These are phyloP conservation scores for Latrodectus geometricus DNA, from an alignment of 1,140 invertebrate genomes.

Conservation along the genomic window DNA sequence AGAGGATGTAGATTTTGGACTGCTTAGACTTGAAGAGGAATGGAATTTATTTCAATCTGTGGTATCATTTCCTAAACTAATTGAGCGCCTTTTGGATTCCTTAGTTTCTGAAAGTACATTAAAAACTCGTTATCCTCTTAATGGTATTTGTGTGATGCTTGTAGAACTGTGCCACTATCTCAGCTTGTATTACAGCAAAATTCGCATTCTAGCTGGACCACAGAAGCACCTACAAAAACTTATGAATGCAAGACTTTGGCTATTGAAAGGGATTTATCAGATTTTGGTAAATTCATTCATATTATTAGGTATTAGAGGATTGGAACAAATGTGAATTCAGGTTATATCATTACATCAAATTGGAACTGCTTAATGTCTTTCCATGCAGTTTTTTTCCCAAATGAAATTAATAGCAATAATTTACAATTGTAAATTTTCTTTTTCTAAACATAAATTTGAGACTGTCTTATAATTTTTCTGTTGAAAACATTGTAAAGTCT, in stretches of 20 bases:
- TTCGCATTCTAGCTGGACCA: conserved; percentile 28
- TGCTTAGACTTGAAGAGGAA: conserved; percentile 45
- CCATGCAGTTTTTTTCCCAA: too few relatives aligned
- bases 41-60: conserved; percentile 52
- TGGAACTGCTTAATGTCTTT: too few relatives aligned
- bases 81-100: conserved; percentile 9
- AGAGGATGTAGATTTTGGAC: conserved; percentile 23
- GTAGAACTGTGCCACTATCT: conserved; percentile 19
- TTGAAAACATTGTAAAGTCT: too few relatives aligned
- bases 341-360: not conserved
- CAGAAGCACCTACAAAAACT: conserved; percentile 33
- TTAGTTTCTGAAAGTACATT: not conserved
- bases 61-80: conserved; percentile 14
- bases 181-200: conserved; percentile 48
- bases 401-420: too few relatives aligned
- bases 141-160: conserved; percentile 32
- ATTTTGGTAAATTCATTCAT: conserved; percentile 21
- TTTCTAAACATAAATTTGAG: too few relatives aligned
- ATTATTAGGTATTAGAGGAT: conserved; percentile 29
- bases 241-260: conserved; percentile 48
- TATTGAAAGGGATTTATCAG: conserved; percentile 40
- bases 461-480: too few relatives aligned
- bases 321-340: conserved; percentile 22
- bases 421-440: too few relatives aligned
- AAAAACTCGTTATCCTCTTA: conserved; percentile 17